A percentile compares a stretch with the other conserved stretches of the same genome.
Conservation (phyloP, 2,888 invertebrate genomes). For the Orchestes rusci region DNA sequence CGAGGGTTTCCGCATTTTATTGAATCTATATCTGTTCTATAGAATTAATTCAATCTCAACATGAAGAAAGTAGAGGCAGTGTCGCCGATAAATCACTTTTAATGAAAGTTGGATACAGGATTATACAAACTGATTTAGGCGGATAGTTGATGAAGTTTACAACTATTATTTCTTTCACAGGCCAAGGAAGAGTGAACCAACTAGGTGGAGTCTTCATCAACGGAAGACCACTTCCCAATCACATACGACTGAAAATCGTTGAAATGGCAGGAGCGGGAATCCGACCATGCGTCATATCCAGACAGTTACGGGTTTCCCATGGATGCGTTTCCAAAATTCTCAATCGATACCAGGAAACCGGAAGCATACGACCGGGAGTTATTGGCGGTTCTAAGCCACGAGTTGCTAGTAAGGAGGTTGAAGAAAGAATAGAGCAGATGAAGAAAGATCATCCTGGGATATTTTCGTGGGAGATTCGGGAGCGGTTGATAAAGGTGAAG, state of each 20-base stretch:
- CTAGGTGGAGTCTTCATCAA: constrained; percentile 97
- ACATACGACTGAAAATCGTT: constrained; percentile 90
- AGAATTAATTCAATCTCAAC: too few species aligned
- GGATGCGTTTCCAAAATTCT: constrained; percentile 97
- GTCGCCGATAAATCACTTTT: too few species aligned
- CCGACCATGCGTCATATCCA: constrained; percentile 91
- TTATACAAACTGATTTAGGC: too few species aligned
- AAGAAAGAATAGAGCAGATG: constrained; percentile 83
- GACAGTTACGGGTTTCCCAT: constrained; percentile 93
- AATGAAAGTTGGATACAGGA: too few species aligned
- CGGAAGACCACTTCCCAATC: constrained; percentile 92
- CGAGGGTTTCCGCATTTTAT: too few species aligned
- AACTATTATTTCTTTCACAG: too few species aligned
- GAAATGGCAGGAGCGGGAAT: constrained; percentile 94
- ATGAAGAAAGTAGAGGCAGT: too few species aligned
- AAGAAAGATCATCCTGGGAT: constrained; percentile 89
- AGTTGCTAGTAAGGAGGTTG: constrained; percentile 90
- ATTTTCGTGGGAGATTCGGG: constrained; percentile 93
- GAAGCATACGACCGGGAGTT: constrained; percentile 89
- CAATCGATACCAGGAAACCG: constrained; percentile 92
- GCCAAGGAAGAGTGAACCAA: constrained; percentile 95
- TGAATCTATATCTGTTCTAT: too few species aligned
- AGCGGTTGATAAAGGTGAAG: constrained; percentile 77
- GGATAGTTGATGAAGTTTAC: too few species aligned
- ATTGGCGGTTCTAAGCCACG: constrained; percentile 92